Conservation (phyloP, 2,113 vertebrate genomes). For the Oxyura jamaicensis region DNA sequence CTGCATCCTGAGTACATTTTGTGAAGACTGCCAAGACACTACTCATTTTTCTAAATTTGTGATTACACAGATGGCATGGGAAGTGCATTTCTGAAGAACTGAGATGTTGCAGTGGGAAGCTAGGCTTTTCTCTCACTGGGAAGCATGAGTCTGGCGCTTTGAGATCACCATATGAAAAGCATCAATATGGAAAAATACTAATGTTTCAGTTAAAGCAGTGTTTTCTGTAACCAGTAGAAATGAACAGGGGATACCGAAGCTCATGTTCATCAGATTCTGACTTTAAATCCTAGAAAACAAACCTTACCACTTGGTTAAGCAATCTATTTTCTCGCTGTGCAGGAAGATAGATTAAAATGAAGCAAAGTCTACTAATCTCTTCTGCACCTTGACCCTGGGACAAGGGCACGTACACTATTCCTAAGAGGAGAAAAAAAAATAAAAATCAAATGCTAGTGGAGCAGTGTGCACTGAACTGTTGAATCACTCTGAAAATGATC, state of each 20-base stretch:
- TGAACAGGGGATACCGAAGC: neutral
- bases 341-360: neutral
- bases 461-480: neutral
- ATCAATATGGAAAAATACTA: neutral
- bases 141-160: constrained; percentile 1
- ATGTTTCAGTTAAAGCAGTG: neutral
- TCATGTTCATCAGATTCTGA: neutral
- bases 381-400: neutral
- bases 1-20: constrained; percentile 1
- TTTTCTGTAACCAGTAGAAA: neutral
- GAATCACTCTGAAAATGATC: neutral
- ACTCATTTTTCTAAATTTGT: constrained; percentile 53
- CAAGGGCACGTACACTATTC: neutral
- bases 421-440: neutral
- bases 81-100: constrained; percentile 30
- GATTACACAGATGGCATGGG: constrained; percentile 31
- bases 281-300: neutral
- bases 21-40: constrained; percentile 15
- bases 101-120: neutral
- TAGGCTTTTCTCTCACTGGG: constrained; percentile 10
- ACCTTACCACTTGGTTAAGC: neutral
- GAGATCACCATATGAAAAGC: neutral
- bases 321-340: neutral
- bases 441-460: neutral
- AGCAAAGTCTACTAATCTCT: neutral